Percentiles rank a stretch among this genome's conserved stretches.
Evolutionary conservation across 1,140 invertebrate species (phyloP).

Genomic region (Caerostris darwini): DNA sequence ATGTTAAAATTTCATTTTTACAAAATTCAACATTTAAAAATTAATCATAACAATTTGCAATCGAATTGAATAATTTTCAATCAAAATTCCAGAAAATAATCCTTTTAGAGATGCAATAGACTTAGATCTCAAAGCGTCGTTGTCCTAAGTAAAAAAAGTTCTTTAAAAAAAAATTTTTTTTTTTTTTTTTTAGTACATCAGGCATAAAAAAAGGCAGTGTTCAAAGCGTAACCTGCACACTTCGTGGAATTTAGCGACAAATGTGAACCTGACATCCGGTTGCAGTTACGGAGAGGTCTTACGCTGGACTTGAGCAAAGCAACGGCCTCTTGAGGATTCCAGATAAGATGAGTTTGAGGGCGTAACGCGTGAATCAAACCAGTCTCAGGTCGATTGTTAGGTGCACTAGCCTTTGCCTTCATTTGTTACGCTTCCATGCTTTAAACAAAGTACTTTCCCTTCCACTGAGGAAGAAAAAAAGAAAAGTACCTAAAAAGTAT

Average conservation of each 20-base stretch:
- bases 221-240: neutral
- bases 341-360: neutral
- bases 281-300: neutral
- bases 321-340: neutral
- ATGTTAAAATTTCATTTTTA: too few species aligned
- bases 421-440: slow-evolving; percentile 1
- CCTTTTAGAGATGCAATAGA: neutral
- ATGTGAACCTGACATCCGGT: neutral
- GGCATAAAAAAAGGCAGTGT: too few species aligned
- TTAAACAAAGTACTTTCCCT: slow-evolving; percentile 1
- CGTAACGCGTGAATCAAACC: neutral
- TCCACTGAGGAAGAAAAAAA: neutral
- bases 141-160: neutral
- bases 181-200: neutral
- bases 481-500: neutral
- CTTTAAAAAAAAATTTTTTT: neutral
- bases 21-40: too few species aligned
- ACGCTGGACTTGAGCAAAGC: neutral
- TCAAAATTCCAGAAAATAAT: too few species aligned
- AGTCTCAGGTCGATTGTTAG: neutral
- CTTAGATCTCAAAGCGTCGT: neutral
- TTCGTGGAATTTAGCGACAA: neutral
- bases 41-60: too few species aligned
- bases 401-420: neutral
- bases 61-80: too few species aligned